Conservation (phyloP, 2,888 invertebrate genomes). For the Nipponacmea schrenckii region DNA sequence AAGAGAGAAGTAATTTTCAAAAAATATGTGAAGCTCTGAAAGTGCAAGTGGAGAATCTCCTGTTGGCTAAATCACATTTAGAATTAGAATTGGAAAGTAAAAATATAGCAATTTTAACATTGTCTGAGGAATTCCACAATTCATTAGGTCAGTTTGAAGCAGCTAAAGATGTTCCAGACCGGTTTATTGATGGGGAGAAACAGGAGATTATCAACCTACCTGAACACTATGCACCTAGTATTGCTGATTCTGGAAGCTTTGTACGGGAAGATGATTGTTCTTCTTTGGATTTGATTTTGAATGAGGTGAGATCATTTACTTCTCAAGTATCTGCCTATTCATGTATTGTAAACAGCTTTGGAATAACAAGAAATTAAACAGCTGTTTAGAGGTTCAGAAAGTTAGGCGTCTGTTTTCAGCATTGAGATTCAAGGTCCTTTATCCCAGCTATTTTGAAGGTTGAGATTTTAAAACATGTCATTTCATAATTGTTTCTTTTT, state of each 20-base stretch:
- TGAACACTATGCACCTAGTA: background rate
- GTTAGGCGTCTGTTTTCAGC: no score
- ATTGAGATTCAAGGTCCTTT: no score
- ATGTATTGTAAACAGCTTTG: no score
- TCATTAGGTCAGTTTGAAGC: background rate
- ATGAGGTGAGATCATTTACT: background rate
- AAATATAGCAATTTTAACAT: background rate
- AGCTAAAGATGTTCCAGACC: background rate
- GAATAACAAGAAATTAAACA: no score
- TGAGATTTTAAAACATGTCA: no score
- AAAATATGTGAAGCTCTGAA: background rate
- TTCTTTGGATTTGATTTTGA: background rate
- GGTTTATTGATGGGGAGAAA: background rate
- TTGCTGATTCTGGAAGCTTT: background rate
- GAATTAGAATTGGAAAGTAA: background rate
- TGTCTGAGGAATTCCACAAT: background rate
- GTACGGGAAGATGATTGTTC: background rate
- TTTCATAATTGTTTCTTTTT: no score
- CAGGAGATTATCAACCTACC: background rate
- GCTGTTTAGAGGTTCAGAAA: no score
- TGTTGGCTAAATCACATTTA: background rate
- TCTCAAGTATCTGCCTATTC: no score
- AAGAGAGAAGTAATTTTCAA: background rate
- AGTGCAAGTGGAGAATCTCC: background rate
- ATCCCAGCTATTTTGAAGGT: no score